phyloP scores from a whole-genome alignment of 2,888 invertebrate species.

The Eledona agricola region DNA sequence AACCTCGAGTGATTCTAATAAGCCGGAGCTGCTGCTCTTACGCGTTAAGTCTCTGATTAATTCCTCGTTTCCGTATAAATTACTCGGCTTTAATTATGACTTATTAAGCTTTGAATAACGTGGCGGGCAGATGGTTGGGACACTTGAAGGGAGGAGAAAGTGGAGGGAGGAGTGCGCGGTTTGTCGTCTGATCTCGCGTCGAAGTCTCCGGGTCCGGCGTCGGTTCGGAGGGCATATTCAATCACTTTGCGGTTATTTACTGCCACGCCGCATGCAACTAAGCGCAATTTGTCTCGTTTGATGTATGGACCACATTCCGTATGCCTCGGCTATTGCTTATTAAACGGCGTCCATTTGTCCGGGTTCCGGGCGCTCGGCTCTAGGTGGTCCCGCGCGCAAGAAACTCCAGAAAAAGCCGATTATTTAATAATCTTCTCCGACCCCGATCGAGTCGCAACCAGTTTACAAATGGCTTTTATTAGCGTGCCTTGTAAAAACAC shows the following conservation, averaged over 20 bases:
- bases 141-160: no score
- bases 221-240: slow-evolving; percentile 34
- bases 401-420: slow-evolving; percentile 37
- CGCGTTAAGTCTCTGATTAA: slow-evolving; percentile 45
- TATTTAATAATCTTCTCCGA: slow-evolving; percentile 40
- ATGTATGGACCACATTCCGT: slow-evolving; percentile 27
- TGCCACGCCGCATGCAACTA: slow-evolving; percentile 30
- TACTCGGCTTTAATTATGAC: slow-evolving; percentile 40
- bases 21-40: slow-evolving; percentile 42
- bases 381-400: slow-evolving; percentile 36
- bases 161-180: no score
- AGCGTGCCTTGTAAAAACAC: slow-evolving; percentile 37
- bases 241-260: slow-evolving; percentile 34
- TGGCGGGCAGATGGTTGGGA: slow-evolving; percentile 7
- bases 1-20: slow-evolving; percentile 38
- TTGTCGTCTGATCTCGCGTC: no score
- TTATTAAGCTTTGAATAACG: slow-evolving; percentile 34
- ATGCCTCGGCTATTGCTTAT: slow-evolving; percentile 27
- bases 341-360: slow-evolving; percentile 35
- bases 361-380: slow-evolving; percentile 1
- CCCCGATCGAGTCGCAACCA: slow-evolving; percentile 36
- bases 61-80: slow-evolving; percentile 42
- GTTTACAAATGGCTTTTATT: slow-evolving; percentile 45
- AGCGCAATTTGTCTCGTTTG: slow-evolving; percentile 34
- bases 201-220: no score